Conservation (phyloP, 2,888 invertebrate species). For the Stenolophus ochropezus region DNA sequence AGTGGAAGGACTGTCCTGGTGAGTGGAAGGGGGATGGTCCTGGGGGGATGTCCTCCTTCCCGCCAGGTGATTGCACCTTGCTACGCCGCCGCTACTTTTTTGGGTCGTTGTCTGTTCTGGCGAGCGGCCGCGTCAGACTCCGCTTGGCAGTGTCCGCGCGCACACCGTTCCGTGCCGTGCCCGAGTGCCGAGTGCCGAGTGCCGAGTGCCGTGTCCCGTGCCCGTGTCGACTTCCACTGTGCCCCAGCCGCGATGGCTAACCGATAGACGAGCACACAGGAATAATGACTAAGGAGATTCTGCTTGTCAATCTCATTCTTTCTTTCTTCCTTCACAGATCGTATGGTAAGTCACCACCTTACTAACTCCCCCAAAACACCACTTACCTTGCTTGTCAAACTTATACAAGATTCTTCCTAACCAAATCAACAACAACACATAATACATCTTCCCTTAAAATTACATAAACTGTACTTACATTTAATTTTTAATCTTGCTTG, state of each 20-base stretch:
- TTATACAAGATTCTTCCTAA: too few relatives aligned
- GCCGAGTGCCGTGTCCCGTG: too few relatives aligned
- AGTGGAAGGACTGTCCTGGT: not conserved
- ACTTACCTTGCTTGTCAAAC: not conserved
- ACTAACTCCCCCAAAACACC: not conserved
- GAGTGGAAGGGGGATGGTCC: not conserved
- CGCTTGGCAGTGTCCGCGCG: not conserved
- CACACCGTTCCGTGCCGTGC: not conserved
- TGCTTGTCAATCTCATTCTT: not conserved
- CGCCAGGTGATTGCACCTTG: slow-evolving; percentile 30
- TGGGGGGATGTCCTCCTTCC: not conserved
- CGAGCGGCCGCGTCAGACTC: not conserved
- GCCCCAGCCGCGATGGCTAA: slow-evolving; percentile 17
- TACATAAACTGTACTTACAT: too few relatives aligned
- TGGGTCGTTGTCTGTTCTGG: slow-evolving; percentile 23
- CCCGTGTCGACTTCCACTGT: not conserved
- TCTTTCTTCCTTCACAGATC: slow-evolving; percentile 6
- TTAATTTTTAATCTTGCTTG: too few relatives aligned
- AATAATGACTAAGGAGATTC: not conserved
- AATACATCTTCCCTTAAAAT: too few relatives aligned
- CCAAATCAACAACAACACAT: too few relatives aligned
- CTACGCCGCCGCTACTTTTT: slow-evolving; percentile 16
- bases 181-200: not conserved
- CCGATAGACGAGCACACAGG: not conserved
- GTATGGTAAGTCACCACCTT: slow-evolving; percentile 31